Evolutionary conservation across 2,113 vertebrate species (phyloP), one percentile per base, ranked within the genome.

Genomic region (Gallinago paraguaiae): DNA sequence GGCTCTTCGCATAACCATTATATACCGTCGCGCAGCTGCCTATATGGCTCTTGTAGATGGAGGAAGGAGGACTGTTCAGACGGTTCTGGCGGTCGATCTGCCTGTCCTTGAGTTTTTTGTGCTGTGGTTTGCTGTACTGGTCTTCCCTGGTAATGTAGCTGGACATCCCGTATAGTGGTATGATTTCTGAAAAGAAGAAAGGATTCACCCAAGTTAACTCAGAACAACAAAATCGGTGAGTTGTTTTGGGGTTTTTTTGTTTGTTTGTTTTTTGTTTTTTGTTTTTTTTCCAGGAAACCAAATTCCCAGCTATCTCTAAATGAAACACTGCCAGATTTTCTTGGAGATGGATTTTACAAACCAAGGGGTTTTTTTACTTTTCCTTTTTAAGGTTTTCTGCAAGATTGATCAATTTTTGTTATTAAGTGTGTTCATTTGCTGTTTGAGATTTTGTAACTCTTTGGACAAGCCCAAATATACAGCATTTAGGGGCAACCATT

Each of bases 161-260:
- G 35, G 99, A 99, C 99, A 99, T 99, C 68, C 99, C 99, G 9
- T 99, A 99, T 85, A 99, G 98, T 78, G 99, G 99, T 97, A 99
- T 99, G 80, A 99, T 99, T 98, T 99, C 99, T 99, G 96, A 71
- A 98, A 94, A 0, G 3, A 15, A 17, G 27, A 61, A 61, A 93
- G 8, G 18, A 39, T 77, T 63, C 37, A 4, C 19, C 19, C 23
- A 2, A 0, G 2, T 94, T 69, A 95, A 14, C 24, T 23, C 5
- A 2, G 8, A 68, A 5, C 15, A 35, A 28, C 20, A 78, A 23
- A 65, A 68, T 9, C 17, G 53, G 10, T 1, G 2, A 3, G 23
- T 43, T 43, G 41, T 14, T 43, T 41, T 41, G 41, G 41, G 11
- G 11, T 41, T 41, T 41, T 41, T 41, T 41, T 41, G 41, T 41